Conservation (phyloP, 1,140 invertebrate species). For the Drosophila malerkotliana region DNA sequence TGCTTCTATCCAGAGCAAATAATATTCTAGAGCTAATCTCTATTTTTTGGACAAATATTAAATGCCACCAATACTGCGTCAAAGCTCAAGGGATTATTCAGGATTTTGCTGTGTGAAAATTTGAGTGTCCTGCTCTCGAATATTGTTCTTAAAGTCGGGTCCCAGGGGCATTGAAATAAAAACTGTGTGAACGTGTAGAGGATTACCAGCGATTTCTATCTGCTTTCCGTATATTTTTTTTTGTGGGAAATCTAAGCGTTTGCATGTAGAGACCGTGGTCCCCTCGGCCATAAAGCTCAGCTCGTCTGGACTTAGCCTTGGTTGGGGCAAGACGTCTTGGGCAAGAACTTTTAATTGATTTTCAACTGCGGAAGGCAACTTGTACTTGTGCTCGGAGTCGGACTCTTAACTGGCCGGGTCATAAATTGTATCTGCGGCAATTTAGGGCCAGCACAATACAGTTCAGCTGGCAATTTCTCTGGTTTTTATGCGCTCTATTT, state of each 20-base stretch:
- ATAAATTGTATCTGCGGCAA: conserved; percentile 80
- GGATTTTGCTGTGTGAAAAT: conserved; percentile 38
- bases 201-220: conserved; percentile 35
- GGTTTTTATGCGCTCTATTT: conserved; percentile 67
- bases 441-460: conserved; percentile 61
- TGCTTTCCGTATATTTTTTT: conserved; percentile 23
- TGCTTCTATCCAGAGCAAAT: neutral
- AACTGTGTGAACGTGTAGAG: conserved; percentile 41
- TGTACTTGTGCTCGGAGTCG: conserved; percentile 35
- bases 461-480: conserved; percentile 37
- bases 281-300: conserved; percentile 26
- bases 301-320: conserved; percentile 26
- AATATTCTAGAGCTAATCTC: conserved; percentile 12
- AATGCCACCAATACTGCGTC: conserved; percentile 14
- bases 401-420: conserved; percentile 68
- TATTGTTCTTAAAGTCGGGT: conserved; percentile 32
- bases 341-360: conserved; percentile 81
- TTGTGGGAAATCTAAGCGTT: conserved; percentile 31
- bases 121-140: conserved; percentile 21
- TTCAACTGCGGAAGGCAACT: conserved; percentile 58
- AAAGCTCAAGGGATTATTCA: conserved; percentile 35
- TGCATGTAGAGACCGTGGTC: conserved; percentile 19
- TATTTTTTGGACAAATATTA: conserved; percentile 4
- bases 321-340: conserved; percentile 51
- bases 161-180: conserved; percentile 33